phyloP scores from a whole-genome alignment of 2,797 vertebrate genomes.

The Gymnocypris eckloni region DNA sequence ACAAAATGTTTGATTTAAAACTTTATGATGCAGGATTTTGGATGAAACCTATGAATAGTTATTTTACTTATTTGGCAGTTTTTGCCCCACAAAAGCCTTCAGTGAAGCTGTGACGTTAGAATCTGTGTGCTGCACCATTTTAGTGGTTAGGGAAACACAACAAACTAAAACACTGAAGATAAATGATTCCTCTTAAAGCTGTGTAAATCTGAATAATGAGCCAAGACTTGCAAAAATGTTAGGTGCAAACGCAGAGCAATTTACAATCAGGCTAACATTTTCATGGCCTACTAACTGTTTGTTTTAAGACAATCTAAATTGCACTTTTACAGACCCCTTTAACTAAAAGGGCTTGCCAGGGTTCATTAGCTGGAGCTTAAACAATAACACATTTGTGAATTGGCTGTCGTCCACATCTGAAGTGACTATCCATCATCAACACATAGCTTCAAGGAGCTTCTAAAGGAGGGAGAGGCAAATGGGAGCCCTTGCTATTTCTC shows the following conservation, averaged over 20 bases:
- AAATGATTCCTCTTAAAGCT: conserved; percentile 26
- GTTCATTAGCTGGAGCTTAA: conserved; percentile 19
- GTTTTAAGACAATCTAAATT: conserved; percentile 16
- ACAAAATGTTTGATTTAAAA: not conserved
- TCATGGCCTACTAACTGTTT: conserved; percentile 18
- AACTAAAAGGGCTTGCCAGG: conserved; percentile 19
- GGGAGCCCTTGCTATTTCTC: not conserved
- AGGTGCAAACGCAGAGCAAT: conserved; percentile 5
- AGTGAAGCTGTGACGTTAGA: not conserved
- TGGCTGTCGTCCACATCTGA: conserved; percentile 22
- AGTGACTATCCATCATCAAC: conserved; percentile 45
- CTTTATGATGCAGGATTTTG: not conserved
- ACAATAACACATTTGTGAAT: conserved; percentile 41
- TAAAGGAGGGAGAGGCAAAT: not conserved
- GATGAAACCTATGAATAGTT: not conserved
- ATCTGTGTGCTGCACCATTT: conserved; percentile 2
- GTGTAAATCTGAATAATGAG: conserved; percentile 26
- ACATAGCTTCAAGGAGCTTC: conserved; percentile 33
- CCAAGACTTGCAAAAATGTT: conserved; percentile 2
- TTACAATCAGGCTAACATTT: conserved; percentile 27
- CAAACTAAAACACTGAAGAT: conserved; percentile 10
- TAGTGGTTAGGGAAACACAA: not conserved
- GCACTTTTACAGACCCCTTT: not conserved
- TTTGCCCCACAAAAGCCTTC: not conserved
- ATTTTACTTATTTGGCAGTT: not conserved